These are phyloP conservation scores for Abramis brama DNA, from an alignment of 2,113 vertebrate genomes.

Conservation along the genomic window DNA sequence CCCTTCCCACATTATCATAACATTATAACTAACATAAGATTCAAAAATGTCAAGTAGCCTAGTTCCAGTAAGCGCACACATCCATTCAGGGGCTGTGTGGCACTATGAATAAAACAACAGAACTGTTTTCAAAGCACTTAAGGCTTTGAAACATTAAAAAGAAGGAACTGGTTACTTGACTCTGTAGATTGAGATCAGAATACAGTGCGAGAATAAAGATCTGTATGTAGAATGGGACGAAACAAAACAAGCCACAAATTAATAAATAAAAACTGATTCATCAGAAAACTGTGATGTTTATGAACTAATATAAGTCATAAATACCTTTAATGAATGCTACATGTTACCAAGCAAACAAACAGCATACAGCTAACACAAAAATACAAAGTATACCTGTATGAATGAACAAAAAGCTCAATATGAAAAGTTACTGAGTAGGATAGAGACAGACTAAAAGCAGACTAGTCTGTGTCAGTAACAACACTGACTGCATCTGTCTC, in stretches of 20 bases:
- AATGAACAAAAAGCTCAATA: not conserved
- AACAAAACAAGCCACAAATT: not conserved
- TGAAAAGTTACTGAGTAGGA: constrained; percentile 19
- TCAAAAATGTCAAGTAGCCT: not conserved
- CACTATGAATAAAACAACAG: constrained; percentile 30
- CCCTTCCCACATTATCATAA: not conserved
- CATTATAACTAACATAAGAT: not conserved
- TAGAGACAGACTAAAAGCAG: constrained; percentile 44
- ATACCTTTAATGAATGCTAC: not conserved
- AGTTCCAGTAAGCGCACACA: not conserved
- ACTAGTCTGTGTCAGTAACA: constrained; percentile 42
- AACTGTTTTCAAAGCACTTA: constrained; percentile 32
- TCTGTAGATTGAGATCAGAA: constrained; percentile 16
- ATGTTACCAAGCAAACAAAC: not conserved
- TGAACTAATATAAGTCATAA: not conserved
- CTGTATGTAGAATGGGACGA: not conserved
- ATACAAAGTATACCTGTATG: not conserved
- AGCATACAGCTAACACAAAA: constrained; percentile 29
- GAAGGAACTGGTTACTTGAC: constrained; percentile 11
- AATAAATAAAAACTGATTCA: not conserved
- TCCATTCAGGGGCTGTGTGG: constrained; percentile 1
- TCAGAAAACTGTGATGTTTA: not conserved
- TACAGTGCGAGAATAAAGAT: not conserved
- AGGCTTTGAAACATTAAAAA: constrained; percentile 28
- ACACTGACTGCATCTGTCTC: constrained; percentile 58